phyloP scores from a whole-genome alignment of 37 sponge, comb jelly and placozoan species.

The Agelas oroides region DNA sequence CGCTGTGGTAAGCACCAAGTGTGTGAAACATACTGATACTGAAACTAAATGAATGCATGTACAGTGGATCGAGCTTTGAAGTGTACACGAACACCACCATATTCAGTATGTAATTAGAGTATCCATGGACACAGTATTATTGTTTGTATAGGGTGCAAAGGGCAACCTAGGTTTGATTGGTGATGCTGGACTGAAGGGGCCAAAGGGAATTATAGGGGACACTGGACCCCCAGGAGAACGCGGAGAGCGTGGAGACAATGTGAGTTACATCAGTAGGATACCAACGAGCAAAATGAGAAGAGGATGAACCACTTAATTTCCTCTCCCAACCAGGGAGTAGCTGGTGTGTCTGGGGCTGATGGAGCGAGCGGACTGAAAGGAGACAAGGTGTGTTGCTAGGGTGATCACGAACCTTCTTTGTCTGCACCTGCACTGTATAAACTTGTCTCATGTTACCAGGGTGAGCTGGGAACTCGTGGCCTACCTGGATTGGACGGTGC shows the following conservation, averaged over 20 bases:
- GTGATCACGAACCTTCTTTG: too few species aligned
- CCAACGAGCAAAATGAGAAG: neutral
- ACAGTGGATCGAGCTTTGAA: too few species aligned
- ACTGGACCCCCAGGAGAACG: slow-evolving; percentile 38
- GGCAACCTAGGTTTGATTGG: slow-evolving; percentile 19
- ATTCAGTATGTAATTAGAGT: too few species aligned
- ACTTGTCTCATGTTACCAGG: slow-evolving; percentile 1
- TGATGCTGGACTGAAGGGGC: slow-evolving; percentile 13
- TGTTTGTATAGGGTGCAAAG: neutral
- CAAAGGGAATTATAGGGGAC: slow-evolving; percentile 34
- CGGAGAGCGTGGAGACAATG: slow-evolving; percentile 62
- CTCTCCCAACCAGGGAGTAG: slow-evolving; percentile 1
- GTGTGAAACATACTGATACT: too few species aligned
- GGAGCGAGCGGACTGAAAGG: slow-evolving; percentile 30
- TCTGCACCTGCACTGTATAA: too few species aligned
- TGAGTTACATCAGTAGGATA: neutral
- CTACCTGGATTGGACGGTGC: slow-evolving; percentile 17
- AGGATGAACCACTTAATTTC: neutral
- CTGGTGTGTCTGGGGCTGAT: slow-evolving; percentile 14
- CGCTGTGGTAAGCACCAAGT: neutral
- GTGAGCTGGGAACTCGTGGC: slow-evolving; percentile 22
- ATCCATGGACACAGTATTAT: too few species aligned
- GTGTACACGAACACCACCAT: too few species aligned
- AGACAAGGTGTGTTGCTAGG: slow-evolving; percentile 35
- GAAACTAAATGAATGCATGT: too few species aligned